A percentile compares a stretch with the other conserved stretches of the same genome.
phyloP scores from a whole-genome alignment of 2,797 vertebrate genomes.

The Semotilus atromaculatus region DNA sequence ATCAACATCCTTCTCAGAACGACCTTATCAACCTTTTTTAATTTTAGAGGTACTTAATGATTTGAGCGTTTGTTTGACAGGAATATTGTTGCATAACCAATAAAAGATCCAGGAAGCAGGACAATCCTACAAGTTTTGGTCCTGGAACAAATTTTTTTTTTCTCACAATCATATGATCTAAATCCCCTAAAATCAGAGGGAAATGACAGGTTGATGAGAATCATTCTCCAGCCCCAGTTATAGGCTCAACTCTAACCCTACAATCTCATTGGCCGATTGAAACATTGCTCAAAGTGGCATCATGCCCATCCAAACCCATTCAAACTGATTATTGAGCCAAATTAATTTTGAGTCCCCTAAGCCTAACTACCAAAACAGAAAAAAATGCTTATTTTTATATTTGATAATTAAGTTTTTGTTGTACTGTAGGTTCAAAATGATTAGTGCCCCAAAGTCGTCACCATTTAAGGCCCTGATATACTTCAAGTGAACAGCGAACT shows the following conservation, averaged over 20 bases:
- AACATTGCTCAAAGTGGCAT: not conserved
- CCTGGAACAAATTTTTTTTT: not conserved
- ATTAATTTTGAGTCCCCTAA: not conserved
- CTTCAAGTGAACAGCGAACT: not conserved
- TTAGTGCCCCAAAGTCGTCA: not conserved
- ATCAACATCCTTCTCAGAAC: constrained; percentile 8
- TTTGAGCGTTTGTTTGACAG: not conserved
- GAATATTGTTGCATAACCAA: not conserved
- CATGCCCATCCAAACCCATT: not conserved
- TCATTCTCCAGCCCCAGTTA: not conserved
- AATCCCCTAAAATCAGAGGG: not conserved
- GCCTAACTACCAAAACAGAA: not conserved
- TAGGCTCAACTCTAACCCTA: not conserved
- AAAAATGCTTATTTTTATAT: no score
- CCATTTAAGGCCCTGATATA: not conserved
- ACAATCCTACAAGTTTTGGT: not conserved
- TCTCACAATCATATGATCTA: not conserved
- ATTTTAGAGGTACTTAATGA: not conserved
- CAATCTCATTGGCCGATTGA: not conserved
- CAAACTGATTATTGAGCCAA: not conserved
- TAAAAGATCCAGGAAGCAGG: not conserved
- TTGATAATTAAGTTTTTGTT: not conserved
- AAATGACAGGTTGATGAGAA: not conserved
- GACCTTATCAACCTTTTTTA: not conserved
- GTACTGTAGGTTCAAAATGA: not conserved